Conservation (phyloP, 2,797 vertebrate genomes). For the Simalia tracyae region DNA sequence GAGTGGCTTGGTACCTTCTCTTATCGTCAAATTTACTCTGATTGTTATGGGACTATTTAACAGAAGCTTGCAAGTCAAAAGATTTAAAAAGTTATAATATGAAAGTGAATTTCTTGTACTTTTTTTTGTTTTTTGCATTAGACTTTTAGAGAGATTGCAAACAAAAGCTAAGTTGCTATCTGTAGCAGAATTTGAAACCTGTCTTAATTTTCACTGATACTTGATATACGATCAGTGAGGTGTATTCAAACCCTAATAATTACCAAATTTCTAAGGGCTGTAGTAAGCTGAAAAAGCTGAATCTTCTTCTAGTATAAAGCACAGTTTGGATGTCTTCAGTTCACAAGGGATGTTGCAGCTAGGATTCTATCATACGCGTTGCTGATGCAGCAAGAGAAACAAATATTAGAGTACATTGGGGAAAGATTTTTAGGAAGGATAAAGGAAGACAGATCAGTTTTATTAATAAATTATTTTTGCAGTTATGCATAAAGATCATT, state of each 20-base stretch:
- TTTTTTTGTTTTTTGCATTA: background rate
- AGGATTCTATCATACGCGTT: conserved; percentile 26
- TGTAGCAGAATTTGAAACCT: background rate
- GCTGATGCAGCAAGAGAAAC: conserved; percentile 31
- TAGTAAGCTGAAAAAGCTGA: conserved; percentile 35
- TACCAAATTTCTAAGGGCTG: conserved; percentile 52
- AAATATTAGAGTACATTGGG: conserved; percentile 29
- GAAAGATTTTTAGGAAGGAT: conserved; percentile 5
- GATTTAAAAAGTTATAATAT: conserved; percentile 2
- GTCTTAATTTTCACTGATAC: conserved; percentile 5
- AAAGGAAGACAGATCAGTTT: conserved; percentile 39
- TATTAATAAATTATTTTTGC: conserved; percentile 40
- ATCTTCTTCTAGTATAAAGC: conserved; percentile 36
- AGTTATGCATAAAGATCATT: conserved; percentile 40
- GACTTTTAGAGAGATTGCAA: conserved; percentile 31
- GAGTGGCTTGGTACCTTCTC: background rate
- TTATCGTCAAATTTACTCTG: conserved; percentile 7
- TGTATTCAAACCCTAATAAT: background rate
- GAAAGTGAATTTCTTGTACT: background rate
- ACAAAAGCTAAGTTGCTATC: background rate
- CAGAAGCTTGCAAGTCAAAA: conserved; percentile 13
- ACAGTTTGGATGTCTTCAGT: conserved; percentile 27
- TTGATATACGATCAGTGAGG: background rate
- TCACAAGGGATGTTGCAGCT: conserved; percentile 28
- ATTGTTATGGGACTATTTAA: background rate